Evolutionary conservation across 2,797 vertebrate species (phyloP).

Genomic region (Pseudotriccus pelzelni): DNA sequence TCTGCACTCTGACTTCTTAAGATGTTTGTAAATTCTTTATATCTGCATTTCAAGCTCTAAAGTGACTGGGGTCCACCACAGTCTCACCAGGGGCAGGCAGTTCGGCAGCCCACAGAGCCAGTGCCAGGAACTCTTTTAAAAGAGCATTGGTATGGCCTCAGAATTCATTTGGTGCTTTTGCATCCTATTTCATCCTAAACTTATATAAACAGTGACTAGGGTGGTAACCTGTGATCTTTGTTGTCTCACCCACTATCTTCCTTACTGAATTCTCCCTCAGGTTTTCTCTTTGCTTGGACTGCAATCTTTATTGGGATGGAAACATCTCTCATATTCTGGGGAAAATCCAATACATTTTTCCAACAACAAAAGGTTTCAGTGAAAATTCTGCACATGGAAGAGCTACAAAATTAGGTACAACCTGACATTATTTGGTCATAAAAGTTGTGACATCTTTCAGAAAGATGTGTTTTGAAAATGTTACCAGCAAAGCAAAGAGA

Average conservation of each 20-base stretch:
- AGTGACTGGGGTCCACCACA: neutral
- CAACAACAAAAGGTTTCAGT: neutral
- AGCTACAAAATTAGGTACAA: neutral
- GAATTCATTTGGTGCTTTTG: neutral
- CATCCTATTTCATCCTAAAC: neutral
- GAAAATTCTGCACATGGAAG: neutral
- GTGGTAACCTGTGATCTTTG: neutral
- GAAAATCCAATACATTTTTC: neutral
- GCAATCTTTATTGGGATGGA: neutral
- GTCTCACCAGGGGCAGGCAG: neutral
- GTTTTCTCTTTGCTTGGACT: neutral
- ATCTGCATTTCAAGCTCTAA: neutral
- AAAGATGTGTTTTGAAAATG: neutral
- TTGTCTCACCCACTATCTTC: neutral
- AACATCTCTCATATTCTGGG: neutral
- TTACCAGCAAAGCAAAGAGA: neutral
- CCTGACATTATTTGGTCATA: neutral
- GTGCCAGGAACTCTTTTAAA: neutral
- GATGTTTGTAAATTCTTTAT: neutral
- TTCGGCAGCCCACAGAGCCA: neutral
- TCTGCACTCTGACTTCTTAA: neutral
- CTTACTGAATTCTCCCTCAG: neutral
- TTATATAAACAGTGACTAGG: neutral
- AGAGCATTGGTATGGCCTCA: neutral
- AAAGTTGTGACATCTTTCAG: neutral